Evolutionary conservation across 2,113 vertebrate genomes (phyloP).

Genomic region (Uria aalge): DNA sequence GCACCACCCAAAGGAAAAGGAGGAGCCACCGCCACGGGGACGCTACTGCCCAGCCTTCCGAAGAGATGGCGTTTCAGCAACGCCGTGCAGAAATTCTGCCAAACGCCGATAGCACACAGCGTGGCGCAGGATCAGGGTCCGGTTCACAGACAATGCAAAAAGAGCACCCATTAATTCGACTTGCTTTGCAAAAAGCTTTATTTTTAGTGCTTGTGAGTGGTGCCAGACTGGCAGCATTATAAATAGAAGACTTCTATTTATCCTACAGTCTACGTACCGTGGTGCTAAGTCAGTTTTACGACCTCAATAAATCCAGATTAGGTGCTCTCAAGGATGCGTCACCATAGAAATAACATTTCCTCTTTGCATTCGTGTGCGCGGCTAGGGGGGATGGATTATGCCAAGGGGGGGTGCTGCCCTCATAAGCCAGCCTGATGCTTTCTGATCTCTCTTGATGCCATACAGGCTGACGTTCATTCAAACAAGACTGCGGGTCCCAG

Average conservation of each 20-base stretch:
- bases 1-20: no score
- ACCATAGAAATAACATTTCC: neutral
- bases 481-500: neutral
- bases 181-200: neutral
- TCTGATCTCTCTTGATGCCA: neutral
- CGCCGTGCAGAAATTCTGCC: neutral
- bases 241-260: constrained; percentile 53
- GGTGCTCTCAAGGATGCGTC: constrained; percentile 10
- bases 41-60: neutral
- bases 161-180: neutral
- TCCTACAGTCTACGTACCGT: neutral
- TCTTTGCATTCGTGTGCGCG: neutral
- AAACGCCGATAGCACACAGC: rapidly evolving
- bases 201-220: neutral
- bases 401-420: neutral
- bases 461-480: neutral
- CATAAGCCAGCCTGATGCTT: neutral
- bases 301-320: constrained; percentile 57
- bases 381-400: neutral
- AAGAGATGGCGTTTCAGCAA: neutral
- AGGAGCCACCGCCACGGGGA: rapidly evolving
- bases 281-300: constrained; percentile 5
- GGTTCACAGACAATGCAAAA: neutral
- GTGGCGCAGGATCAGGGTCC: neutral
- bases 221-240: constrained; percentile 46